Evolutionary conservation across 2,797 vertebrate species (phyloP).

Genomic region (Sciurus vulgaris): DNA sequence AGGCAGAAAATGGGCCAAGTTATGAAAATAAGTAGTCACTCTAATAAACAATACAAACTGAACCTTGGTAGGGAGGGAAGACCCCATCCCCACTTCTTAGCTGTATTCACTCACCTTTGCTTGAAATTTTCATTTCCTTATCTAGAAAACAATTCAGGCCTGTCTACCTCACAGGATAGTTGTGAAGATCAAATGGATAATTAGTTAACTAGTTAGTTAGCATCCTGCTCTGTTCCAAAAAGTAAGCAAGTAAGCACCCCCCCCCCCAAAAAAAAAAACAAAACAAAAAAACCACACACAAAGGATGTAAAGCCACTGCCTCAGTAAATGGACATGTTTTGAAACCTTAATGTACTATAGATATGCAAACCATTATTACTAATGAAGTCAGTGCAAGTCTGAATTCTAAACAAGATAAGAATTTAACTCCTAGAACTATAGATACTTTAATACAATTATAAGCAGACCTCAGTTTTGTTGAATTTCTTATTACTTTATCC

Average conservation of each 20-base stretch:
- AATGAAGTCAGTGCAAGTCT: not conserved
- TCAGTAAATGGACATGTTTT: not conserved
- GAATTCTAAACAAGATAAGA: not conserved
- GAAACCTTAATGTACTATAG: not conserved
- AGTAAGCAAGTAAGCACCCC: too few relatives aligned
- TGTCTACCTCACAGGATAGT: not conserved
- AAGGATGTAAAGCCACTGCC: not conserved
- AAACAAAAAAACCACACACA: not conserved
- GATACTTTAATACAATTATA: not conserved
- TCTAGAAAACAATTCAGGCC: not conserved
- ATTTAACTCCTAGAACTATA: not conserved
- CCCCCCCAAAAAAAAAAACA: not conserved
- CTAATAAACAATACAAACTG: not conserved
- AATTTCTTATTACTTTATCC: not conserved
- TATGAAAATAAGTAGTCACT: not conserved
- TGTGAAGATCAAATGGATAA: not conserved
- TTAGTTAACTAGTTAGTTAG: not conserved
- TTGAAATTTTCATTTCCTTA: not conserved
- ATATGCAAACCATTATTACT: not conserved
- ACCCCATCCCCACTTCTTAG: not conserved
- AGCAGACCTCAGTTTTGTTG: not conserved
- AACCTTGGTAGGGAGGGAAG: not conserved
- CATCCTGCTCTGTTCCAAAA: not conserved
- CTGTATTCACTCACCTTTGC: not conserved
- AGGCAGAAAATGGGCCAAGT: slow-evolving; percentile 5